A percentile compares a stretch with the other conserved stretches of the same genome.
Evolutionary conservation across 2,797 vertebrate genomes (phyloP).

Genomic region (Eulemur mongoz): DNA sequence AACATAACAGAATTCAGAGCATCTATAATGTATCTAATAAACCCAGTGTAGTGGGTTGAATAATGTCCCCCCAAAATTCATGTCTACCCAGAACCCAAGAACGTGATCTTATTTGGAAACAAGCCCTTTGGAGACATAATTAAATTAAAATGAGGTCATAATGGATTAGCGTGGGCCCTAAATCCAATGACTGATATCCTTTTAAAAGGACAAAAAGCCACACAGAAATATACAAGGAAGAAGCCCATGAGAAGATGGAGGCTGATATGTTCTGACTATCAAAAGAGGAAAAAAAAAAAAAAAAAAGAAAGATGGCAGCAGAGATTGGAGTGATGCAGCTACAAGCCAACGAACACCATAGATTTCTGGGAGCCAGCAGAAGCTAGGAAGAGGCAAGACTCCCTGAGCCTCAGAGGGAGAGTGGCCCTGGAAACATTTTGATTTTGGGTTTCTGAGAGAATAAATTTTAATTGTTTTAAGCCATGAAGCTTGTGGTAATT

Average conservation of each 20-base stretch:
- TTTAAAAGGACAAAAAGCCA: neutral
- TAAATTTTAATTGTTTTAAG: neutral
- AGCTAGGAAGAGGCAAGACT: neutral
- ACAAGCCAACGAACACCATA: neutral
- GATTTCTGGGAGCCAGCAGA: neutral
- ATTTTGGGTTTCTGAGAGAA: neutral
- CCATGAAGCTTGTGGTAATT: neutral
- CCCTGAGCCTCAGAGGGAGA: neutral
- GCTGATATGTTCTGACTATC: too few relatives aligned
- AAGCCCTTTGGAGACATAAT: neutral
- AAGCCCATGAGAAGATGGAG: neutral
- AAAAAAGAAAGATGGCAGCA: too few relatives aligned
- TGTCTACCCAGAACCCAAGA: neutral
- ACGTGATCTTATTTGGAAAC: neutral
- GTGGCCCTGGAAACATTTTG: neutral
- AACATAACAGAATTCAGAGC: neutral
- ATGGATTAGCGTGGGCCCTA: neutral
- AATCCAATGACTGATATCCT: neutral
- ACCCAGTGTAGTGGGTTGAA: neutral
- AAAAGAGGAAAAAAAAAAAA: too few relatives aligned
- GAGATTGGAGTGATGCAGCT: neutral
- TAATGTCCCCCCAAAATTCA: neutral
- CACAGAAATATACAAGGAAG: neutral
- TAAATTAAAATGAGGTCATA: neutral
- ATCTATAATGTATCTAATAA: neutral